These are phyloP conservation scores for Oryzias melastigma DNA, from an alignment of 2,113 vertebrate genomes.

Conservation along the genomic window DNA sequence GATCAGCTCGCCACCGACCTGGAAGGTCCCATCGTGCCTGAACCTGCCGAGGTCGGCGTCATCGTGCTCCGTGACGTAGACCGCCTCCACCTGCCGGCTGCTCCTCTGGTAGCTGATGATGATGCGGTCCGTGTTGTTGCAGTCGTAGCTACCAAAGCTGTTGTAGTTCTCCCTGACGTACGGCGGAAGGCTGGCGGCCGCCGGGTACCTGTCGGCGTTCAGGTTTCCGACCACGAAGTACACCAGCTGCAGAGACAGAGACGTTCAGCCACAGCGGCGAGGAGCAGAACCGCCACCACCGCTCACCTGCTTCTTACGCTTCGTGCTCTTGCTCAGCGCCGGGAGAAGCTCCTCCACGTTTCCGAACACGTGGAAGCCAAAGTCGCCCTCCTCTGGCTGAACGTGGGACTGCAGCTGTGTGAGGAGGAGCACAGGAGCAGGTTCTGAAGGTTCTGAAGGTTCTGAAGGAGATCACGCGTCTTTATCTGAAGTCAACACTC, in stretches of 20 bases:
- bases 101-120: slow-evolving; percentile 43
- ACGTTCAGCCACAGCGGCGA: not conserved
- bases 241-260: not conserved
- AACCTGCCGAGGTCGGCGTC: not conserved
- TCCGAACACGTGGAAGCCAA: slow-evolving; percentile 50
- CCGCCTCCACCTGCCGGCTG: slow-evolving; percentile 19
- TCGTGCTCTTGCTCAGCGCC: slow-evolving; percentile 5
- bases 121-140: slow-evolving; percentile 45
- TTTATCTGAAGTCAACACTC: too few species aligned
- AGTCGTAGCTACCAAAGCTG: not conserved
- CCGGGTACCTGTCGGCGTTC: slow-evolving; percentile 34
- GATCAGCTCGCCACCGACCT: slow-evolving; percentile 39
- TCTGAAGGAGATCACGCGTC: too few species aligned
- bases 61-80: slow-evolving; percentile 52
- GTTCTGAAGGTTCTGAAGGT: too few species aligned
- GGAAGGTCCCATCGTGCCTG: slow-evolving; percentile 29
- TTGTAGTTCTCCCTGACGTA: slow-evolving; percentile 46
- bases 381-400: slow-evolving; percentile 40
- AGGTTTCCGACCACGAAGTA: slow-evolving; percentile 59
- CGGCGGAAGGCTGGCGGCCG: slow-evolving; percentile 26
- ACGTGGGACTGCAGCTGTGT: slow-evolving; percentile 38
- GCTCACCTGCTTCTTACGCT: not conserved
- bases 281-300: not conserved
- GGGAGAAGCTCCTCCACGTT: slow-evolving; percentile 51
- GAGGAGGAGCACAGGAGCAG: not conserved